Percentiles rank a stretch among this genome's conserved stretches.
Evolutionary conservation across 2,888 invertebrate genomes (phyloP).

Genomic region (Toxonevra muliebris): DNA sequence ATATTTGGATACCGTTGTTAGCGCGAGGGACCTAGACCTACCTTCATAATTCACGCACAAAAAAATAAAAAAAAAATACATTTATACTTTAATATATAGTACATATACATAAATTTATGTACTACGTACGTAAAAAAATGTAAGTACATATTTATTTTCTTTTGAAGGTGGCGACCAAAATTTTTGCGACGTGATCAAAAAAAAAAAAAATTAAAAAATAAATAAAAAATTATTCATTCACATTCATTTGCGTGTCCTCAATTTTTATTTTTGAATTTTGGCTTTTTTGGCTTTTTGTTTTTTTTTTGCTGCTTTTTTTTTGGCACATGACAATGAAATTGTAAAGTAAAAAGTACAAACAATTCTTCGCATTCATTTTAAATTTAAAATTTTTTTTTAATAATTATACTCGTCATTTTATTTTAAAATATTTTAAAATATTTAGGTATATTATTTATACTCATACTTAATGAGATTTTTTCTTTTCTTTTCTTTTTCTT

Average conservation of each 20-base stretch:
- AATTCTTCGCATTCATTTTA: constrained; percentile 15
- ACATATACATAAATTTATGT: too few species aligned
- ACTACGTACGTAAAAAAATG: too few species aligned
- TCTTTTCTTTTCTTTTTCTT: too few species aligned
- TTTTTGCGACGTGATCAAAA: background rate
- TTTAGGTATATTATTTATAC: too few species aligned
- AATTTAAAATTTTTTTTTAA: constrained; percentile 34
- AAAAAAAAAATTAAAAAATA: background rate
- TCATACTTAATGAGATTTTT: too few species aligned
- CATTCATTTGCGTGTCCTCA: constrained; percentile 18
- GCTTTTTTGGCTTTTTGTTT: background rate
- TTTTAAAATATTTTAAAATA: background rate
- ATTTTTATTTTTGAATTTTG: background rate
- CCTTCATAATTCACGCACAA: constrained; percentile 11
- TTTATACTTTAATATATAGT: too few species aligned
- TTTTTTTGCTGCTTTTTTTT: constrained; percentile 1
- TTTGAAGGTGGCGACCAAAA: background rate
- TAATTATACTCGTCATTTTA: background rate
- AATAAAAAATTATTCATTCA: background rate
- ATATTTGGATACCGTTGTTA: background rate
- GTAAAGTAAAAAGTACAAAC: constrained; percentile 37
- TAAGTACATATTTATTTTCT: too few species aligned
- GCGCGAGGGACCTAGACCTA: constrained; percentile 24
- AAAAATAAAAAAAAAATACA: background rate
- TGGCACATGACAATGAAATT: constrained; percentile 19